phyloP scores from a whole-genome alignment of 2,888 invertebrate species.

The Eupithecia subumbrata region DNA sequence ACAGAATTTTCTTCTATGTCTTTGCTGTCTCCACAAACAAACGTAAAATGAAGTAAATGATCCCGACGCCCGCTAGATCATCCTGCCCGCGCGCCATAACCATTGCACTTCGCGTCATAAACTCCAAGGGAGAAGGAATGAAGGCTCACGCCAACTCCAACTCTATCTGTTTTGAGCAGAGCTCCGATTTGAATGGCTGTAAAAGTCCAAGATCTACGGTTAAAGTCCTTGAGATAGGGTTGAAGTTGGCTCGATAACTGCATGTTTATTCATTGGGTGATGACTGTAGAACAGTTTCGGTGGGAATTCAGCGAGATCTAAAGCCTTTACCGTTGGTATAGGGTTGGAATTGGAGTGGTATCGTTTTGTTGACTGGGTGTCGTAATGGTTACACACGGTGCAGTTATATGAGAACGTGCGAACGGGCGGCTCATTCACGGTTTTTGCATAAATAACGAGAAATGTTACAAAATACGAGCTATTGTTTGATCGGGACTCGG shows the following conservation, averaged over 20 bases:
- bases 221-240: slow-evolving; percentile 21
- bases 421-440: slow-evolving; percentile 44
- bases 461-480: slow-evolving; percentile 45
- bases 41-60: slow-evolving; percentile 8
- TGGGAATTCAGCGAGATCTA: slow-evolving; percentile 2
- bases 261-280: slow-evolving; percentile 33
- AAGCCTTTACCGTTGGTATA: slow-evolving; percentile 22
- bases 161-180: slow-evolving; percentile 24
- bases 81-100: slow-evolving; percentile 19
- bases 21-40: not conserved
- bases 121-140: not conserved
- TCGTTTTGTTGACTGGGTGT: slow-evolving; percentile 32
- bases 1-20: not conserved
- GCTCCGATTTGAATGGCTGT: slow-evolving; percentile 18
- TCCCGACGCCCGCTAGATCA: slow-evolving; percentile 16
- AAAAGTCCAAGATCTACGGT: not conserved
- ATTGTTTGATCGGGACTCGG: slow-evolving; percentile 40
- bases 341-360: slow-evolving; percentile 24
- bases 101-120: slow-evolving; percentile 26
- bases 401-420: slow-evolving; percentile 48
- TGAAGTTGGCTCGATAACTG: slow-evolving; percentile 19
- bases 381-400: slow-evolving; percentile 48
- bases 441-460: slow-evolving; percentile 47
- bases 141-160: slow-evolving; percentile 7
- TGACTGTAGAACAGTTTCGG: slow-evolving; percentile 12